These are phyloP conservation scores for Ptychadena robeensis DNA, from an alignment of 2,797 vertebrate species.

Conservation along the genomic window DNA sequence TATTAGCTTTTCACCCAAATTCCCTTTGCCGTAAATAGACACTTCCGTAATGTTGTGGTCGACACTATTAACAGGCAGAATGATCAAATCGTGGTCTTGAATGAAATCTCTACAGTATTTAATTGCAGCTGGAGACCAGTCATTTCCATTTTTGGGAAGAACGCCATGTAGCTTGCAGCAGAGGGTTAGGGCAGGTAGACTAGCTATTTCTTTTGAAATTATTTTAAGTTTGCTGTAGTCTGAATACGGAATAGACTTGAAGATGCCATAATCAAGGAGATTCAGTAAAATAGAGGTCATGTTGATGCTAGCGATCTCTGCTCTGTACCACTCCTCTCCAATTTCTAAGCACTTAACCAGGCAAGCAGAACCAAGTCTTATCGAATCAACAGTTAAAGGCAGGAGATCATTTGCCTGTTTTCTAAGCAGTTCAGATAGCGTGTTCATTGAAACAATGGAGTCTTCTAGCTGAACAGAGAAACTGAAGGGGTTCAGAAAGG, in stretches of 20 bases:
- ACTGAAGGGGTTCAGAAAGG: slow-evolving; percentile 77
- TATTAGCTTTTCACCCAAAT: slow-evolving; percentile 72
- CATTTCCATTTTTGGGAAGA: slow-evolving; percentile 69
- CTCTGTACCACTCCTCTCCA: slow-evolving; percentile 83
- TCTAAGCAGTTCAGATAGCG: slow-evolving; percentile 75
- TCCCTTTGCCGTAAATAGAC: slow-evolving; percentile 73
- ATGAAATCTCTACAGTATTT: slow-evolving; percentile 78
- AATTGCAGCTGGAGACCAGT: slow-evolving; percentile 81
- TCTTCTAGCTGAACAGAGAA: slow-evolving; percentile 82
- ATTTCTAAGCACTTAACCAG: slow-evolving; percentile 73
- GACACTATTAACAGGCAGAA: slow-evolving; percentile 76
- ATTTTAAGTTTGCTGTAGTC: slow-evolving; percentile 74
- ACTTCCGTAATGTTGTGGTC: slow-evolving; percentile 78
- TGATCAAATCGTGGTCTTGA: slow-evolving; percentile 73
- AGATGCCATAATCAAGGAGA: slow-evolving; percentile 84
- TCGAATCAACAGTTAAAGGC: slow-evolving; percentile 70
- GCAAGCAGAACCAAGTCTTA: slow-evolving; percentile 76
- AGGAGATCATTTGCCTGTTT: slow-evolving; percentile 71
- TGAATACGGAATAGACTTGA: slow-evolving; percentile 66
- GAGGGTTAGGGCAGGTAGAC: slow-evolving; percentile 77
- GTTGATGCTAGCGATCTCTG: slow-evolving; percentile 75
- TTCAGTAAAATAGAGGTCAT: slow-evolving; percentile 69
- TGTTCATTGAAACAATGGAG: slow-evolving; percentile 71
- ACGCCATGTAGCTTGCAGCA: slow-evolving; percentile 79
- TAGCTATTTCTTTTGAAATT: slow-evolving; percentile 73